phyloP scores from a whole-genome alignment of 2,113 vertebrate genomes.

The Dermatemys mawii region DNA sequence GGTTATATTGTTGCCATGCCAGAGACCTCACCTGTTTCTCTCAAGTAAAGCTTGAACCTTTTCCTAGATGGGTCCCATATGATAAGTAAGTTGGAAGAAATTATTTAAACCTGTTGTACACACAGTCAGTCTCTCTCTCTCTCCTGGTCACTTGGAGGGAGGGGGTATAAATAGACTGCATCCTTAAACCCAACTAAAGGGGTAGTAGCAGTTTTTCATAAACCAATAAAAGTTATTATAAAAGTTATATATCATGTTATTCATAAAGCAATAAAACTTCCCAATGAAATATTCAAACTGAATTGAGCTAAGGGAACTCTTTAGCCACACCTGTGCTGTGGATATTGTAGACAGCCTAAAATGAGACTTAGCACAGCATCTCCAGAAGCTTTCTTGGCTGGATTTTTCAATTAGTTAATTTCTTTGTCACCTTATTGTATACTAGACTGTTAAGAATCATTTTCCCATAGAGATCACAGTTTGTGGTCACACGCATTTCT shows the following conservation, averaged over 20 bases:
- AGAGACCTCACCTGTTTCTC: neutral
- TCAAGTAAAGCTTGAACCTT: neutral
- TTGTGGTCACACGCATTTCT: neutral
- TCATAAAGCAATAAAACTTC: neutral
- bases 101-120: neutral
- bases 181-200: neutral
- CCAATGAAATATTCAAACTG: fast-evolving
- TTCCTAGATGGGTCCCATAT: neutral
- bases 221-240: no score
- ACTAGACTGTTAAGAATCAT: neutral
- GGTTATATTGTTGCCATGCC: neutral
- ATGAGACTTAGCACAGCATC: fast-evolving
- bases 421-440: neutral
- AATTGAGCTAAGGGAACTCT: neutral
- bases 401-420: neutral
- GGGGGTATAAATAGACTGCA: neutral
- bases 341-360: neutral
- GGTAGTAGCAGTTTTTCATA: neutral
- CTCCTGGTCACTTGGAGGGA: neutral
- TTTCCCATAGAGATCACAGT: neutral
- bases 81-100: neutral
- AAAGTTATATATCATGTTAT: no score
- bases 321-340: neutral
- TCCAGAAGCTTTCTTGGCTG: neutral
- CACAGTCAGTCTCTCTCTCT: no score